Percentiles rank a stretch among this genome's conserved stretches.
Conservation (phyloP, 2,888 invertebrate species). For the Frankliniella fusca region DNA sequence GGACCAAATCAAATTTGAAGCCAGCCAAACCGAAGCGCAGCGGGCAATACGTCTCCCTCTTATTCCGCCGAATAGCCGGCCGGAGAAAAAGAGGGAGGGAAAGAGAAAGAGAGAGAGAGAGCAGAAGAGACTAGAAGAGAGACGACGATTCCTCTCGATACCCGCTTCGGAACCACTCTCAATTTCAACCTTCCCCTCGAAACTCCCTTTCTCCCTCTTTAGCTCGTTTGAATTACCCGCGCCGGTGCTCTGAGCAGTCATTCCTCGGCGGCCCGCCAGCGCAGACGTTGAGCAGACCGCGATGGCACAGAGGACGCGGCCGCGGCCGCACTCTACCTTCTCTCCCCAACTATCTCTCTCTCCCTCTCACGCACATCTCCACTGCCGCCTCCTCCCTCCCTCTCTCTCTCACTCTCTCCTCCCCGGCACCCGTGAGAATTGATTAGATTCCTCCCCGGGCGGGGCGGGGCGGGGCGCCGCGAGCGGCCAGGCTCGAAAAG, state of each 20-base stretch:
- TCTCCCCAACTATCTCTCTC: too few species aligned
- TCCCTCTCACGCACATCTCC: background rate
- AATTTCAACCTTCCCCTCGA: too few species aligned
- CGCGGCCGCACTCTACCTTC: background rate
- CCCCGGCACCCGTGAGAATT: background rate
- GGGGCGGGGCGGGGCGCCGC: too few species aligned
- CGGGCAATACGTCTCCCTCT: background rate
- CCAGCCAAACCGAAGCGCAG: too few species aligned
- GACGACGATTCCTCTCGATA: background rate
- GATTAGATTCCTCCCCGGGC: background rate
- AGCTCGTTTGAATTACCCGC: conserved; percentile 4
- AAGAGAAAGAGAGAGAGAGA: conserved; percentile 16
- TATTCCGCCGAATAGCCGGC: background rate
- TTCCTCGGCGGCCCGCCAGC: background rate
- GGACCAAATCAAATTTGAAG: too few species aligned
- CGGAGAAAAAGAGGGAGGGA: background rate
- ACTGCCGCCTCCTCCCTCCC: too few species aligned
- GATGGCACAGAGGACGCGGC: background rate
- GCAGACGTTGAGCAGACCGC: background rate
- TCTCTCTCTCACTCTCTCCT: background rate
- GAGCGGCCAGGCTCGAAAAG: background rate
- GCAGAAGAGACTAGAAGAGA: background rate
- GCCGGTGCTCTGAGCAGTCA: background rate
- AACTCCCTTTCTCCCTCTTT: background rate
- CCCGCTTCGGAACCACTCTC: too few species aligned